Evolutionary conservation across 2,797 vertebrate genomes (phyloP).

Genomic region (Macroramphosus scolopax): DNA sequence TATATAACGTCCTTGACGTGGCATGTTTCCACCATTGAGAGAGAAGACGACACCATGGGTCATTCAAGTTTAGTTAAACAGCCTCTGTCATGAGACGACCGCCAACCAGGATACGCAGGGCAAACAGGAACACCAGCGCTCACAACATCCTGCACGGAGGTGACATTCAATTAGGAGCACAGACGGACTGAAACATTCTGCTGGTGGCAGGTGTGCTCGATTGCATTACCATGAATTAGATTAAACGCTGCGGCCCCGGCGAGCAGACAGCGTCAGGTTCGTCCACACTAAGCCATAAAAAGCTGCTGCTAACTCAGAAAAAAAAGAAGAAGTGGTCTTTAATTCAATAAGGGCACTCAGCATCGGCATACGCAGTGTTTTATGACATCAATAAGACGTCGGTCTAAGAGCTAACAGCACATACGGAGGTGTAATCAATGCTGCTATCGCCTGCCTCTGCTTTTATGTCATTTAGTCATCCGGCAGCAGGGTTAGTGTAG

Average conservation of each 20-base stretch:
- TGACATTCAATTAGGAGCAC: constrained; percentile 23
- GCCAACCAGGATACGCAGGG: constrained; percentile 10
- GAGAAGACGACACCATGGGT: constrained; percentile 5
- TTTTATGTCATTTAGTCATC: constrained; percentile 33
- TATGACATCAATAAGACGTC: constrained; percentile 25
- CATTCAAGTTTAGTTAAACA: too few relatives aligned
- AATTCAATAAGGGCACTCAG: constrained; percentile 22
- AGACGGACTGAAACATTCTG: constrained; percentile 26
- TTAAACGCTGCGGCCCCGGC: constrained; percentile 36
- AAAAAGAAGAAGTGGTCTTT: constrained; percentile 14
- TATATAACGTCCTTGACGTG: too few relatives aligned
- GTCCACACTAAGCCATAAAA: too few relatives aligned
- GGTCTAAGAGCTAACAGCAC: constrained; percentile 35
- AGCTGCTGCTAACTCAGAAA: constrained; percentile 27
- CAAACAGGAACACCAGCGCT: not conserved
- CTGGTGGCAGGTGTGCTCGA: constrained; percentile 23
- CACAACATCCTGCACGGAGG: constrained; percentile 7
- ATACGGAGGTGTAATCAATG: constrained; percentile 45
- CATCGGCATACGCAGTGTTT: constrained; percentile 20
- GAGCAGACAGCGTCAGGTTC: constrained; percentile 30
- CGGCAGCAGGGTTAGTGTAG: constrained; percentile 2
- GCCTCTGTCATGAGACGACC: constrained; percentile 6
- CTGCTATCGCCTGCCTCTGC: constrained; percentile 6
- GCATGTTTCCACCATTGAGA: not conserved
- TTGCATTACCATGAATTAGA: constrained; percentile 47